Base-by-base conservation (phyloP, 1,140 invertebrate genomes). In the Meloidogyne chitwoodi region DNA sequence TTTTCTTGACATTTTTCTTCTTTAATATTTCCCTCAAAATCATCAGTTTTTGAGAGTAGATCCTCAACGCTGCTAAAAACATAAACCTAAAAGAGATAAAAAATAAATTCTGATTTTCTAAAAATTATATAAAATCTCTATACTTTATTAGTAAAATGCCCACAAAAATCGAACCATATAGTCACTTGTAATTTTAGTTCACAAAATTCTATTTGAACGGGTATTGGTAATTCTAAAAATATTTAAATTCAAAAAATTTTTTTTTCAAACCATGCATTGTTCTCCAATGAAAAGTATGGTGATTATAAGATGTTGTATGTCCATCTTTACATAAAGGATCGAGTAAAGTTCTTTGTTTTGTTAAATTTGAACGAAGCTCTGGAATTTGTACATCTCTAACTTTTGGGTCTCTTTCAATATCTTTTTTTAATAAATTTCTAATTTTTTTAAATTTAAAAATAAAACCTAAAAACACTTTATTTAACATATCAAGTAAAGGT, bases 141-240 rank as follows among this genome's bases (percentile, higher is more conserved):
- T 63, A 31, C 71, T 41, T 84, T 87, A 75, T 86, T 86, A 0
- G 85, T 87, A 68, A 86, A 86, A 77, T 87, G 84, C 22, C 84
- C 84, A 64, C 85, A 87, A 34, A 86, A 86, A 69, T 86, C 80
- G 69, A 87, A 87, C 84, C 84, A 86, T 62, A 86, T 75, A 6
- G 84, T 86, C 3, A 86, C 84, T n/a, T 64, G 69, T 38, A 87
- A 73, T 29, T 79, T 73, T 27, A 75, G 63, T 22, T 84, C 81
- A 34, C 73, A 73, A 63, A 86, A 87, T 14, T 41, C 29, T n/a
- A 86, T 44, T 48, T 70, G 67, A 22, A 87, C 81, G 10, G 84
- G 84, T 65, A 82, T 77, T n/a, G 84, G 84, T 14, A 86, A 78
- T 76, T 85, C 84, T 87, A 64, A 68, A 83, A 83, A 24, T 24